Percentiles rank a stretch among this genome's conserved stretches.
Conservation (phyloP, 2,113 vertebrate species). For the Nothobranchius kuhntae region DNA sequence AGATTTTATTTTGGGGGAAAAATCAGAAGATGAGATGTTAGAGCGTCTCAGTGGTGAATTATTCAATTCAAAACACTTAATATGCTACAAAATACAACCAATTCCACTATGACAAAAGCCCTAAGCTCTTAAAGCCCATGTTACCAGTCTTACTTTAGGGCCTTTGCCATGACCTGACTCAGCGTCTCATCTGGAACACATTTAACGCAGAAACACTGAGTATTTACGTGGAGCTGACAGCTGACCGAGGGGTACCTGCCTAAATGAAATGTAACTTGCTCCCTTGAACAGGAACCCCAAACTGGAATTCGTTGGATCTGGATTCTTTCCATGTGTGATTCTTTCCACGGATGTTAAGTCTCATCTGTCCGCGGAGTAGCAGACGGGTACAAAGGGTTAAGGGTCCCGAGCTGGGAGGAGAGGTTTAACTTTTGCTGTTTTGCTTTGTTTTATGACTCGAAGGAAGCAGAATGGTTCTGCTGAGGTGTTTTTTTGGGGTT, state of each 20-base stretch:
- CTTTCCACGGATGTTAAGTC: slow-evolving; percentile 49
- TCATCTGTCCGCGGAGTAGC: slow-evolving; percentile 47
- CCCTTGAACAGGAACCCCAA: slow-evolving; percentile 41
- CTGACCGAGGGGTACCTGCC: slow-evolving; percentile 58
- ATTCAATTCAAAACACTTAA: no score
- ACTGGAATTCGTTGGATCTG: slow-evolving; percentile 53
- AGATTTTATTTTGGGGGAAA: neutral
- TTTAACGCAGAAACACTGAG: slow-evolving; percentile 45
- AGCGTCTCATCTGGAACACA: slow-evolving; percentile 71
- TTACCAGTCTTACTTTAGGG: slow-evolving; percentile 21
- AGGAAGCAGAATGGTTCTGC: slow-evolving; percentile 39
- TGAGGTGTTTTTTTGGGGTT: slow-evolving; percentile 34
- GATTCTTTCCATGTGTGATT: slow-evolving; percentile 57
- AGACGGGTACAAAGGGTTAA: slow-evolving; percentile 57
- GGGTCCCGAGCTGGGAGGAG: slow-evolving; percentile 42
- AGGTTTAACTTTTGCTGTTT: slow-evolving; percentile 51
- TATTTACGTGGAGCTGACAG: slow-evolving; percentile 43
- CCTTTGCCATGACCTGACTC: slow-evolving; percentile 30
- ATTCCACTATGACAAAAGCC: neutral
- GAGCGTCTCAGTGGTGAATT: no score
- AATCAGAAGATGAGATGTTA: neutral
- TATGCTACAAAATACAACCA: neutral
- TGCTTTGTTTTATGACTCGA: slow-evolving; percentile 64
- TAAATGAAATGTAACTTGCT: slow-evolving; percentile 52
- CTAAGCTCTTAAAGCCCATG: slow-evolving; percentile 11